Conservation (phyloP, 2,113 vertebrate genomes). For the Oenanthe melanoleuca region DNA sequence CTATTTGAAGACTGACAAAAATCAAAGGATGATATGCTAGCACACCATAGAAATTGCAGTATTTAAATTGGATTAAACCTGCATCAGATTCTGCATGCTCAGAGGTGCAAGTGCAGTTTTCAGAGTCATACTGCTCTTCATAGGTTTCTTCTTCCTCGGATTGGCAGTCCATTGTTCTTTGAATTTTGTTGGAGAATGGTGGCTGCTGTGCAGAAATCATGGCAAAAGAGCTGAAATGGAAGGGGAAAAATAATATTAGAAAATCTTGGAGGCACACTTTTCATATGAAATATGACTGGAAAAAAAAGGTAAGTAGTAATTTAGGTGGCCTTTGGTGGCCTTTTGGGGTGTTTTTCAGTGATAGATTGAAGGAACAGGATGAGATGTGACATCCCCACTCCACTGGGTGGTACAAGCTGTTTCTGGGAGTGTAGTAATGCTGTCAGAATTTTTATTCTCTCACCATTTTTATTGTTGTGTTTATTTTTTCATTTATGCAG, state of each 20-base stretch:
- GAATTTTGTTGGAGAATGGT: background rate
- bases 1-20: background rate
- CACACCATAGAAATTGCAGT: background rate
- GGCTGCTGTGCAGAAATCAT: slow-evolving; percentile 46
- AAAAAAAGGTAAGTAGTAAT: background rate
- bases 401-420: background rate
- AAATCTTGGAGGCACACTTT: background rate
- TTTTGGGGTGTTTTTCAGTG: background rate
- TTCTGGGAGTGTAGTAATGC: background rate
- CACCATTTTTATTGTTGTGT: background rate
- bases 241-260: background rate
- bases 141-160: background rate
- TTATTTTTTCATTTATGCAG: background rate
- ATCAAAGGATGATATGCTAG: background rate
- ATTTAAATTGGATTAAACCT: slow-evolving; percentile 41
- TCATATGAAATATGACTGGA: background rate
- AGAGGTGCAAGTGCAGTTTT: background rate
- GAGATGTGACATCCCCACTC: background rate
- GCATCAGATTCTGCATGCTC: background rate
- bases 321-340: background rate
- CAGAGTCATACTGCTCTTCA: background rate
- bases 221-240: slow-evolving; percentile 19
- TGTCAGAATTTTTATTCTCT: background rate
- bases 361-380: background rate
- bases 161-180: background rate